phyloP scores from a whole-genome alignment of 2,888 invertebrate species.

The Archips crataeganus region DNA sequence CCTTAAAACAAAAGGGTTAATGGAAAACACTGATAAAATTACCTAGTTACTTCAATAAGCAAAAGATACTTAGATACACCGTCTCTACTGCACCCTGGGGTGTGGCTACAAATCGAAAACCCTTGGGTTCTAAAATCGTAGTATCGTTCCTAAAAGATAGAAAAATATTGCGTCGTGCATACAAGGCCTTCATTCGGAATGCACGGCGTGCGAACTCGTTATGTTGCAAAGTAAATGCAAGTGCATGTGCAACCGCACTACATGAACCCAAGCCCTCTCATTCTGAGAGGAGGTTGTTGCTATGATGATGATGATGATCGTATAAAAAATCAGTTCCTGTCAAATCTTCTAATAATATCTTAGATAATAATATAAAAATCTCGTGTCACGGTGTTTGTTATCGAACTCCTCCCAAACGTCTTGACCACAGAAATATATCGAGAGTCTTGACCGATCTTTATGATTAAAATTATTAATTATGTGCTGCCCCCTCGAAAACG shows the following conservation, averaged over 20 bases:
- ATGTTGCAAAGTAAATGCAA: slow-evolving; percentile 19
- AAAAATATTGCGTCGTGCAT: slow-evolving; percentile 29
- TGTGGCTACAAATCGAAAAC: slow-evolving; percentile 4
- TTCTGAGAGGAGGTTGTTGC: too few species aligned
- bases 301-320: too few species aligned
- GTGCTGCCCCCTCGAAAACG: too few species aligned
- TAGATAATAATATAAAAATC: too few species aligned
- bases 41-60: neutral
- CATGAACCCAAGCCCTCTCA: neutral
- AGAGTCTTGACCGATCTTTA: too few species aligned
- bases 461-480: too few species aligned
- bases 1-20: slow-evolving; percentile 34
- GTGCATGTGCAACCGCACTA: slow-evolving; percentile 25
- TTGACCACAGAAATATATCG: too few species aligned
- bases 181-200: slow-evolving; percentile 16
- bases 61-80: slow-evolving; percentile 16
- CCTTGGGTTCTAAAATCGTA: neutral
- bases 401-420: too few species aligned
- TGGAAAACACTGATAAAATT: slow-evolving; percentile 33
- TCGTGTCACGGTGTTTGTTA: too few species aligned
- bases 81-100: neutral
- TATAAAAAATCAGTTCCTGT: too few species aligned
- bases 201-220: slow-evolving; percentile 17
- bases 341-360: too few species aligned
- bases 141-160: slow-evolving; percentile 2